Base-by-base conservation (phyloP, 1,140 invertebrate genomes). In the Seison nebaliae region DNA sequence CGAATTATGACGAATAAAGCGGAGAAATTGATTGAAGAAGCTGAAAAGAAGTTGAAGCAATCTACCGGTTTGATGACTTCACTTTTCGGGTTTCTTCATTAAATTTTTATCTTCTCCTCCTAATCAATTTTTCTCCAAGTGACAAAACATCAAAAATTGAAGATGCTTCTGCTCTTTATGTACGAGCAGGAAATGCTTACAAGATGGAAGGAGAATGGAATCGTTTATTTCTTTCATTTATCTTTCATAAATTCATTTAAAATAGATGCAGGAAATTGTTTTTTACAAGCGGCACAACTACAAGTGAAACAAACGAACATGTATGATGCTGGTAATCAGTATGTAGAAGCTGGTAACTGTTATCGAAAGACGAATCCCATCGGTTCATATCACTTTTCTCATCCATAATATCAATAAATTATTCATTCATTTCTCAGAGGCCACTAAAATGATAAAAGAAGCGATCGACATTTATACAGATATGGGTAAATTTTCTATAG, bases 11-110 rank as follows among this genome's bases (percentile, higher is more conserved):
- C 6, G 37, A 39, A 34, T 18, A 39, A 39, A 16, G 37, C 22
- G 12, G 21, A 34, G 33, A 31, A 39, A 28, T 39, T 17, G n/a
- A 1, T 39, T 2, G 37, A 34, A 34, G 38, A 41, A 28, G 38
- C 38, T 22, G 38, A 41, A 35, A 41, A 41, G 28, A 41, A 41
- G 22, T 32, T 41, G 11, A 41, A 35, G 24, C 35, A 23, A 35
- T 35, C 38, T 19, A 32, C 31, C 9, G 28, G 24, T n/a, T 14
- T 41, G 12, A 28, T 41, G 32, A 41, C 23, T 16, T 41, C 38
- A 2, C 26, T 41, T 20, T 41, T 41, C 18, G 38, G 38, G 38
- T 39, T 12, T n/a, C n/a, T n/a, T n/a, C n/a, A n/a, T n/a, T n/a
- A n/a, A 3, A 32, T n/a, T n/a, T 19, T 38, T 2, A 28, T 6